phyloP scores from a whole-genome alignment of 2,113 vertebrate species.

The Drymodes brunneopygia region DNA sequence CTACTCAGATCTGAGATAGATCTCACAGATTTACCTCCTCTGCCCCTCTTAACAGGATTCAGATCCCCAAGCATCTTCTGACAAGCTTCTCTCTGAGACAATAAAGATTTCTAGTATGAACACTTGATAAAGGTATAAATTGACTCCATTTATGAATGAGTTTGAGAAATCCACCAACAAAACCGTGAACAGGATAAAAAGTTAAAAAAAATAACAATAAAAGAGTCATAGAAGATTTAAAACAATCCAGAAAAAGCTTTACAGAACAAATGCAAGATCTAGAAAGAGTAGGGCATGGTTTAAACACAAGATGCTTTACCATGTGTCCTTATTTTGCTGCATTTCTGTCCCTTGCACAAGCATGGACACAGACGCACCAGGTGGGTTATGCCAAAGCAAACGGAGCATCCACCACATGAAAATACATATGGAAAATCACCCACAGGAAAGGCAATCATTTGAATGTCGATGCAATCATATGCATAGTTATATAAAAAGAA shows the following conservation, averaged over 20 bases:
- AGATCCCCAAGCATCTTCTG: neutral
- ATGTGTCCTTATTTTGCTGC: neutral
- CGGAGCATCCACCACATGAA: neutral
- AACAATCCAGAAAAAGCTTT: neutral
- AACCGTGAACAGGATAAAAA: neutral
- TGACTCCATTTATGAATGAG: neutral
- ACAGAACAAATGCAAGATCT: neutral
- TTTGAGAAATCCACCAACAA: neutral
- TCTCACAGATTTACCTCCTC: neutral
- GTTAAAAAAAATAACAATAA: neutral
- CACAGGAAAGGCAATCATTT: neutral
- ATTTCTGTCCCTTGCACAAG: neutral
- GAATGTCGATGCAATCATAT: neutral
- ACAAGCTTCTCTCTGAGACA: neutral
- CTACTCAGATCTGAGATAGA: neutral
- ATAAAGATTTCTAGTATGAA: neutral
- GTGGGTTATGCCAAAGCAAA: neutral
- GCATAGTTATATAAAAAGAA: neutral
- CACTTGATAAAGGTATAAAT: neutral
- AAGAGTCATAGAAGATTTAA: neutral
- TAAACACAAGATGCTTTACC: neutral
- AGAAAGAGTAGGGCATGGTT: neutral
- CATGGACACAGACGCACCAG: neutral
- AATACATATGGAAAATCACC: neutral
- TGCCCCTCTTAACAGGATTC: neutral